A percentile compares a stretch with the other conserved stretches of the same genome.
Evolutionary conservation across 2,797 vertebrate genomes (phyloP).

Genomic region (Emydoidea blandingii): DNA sequence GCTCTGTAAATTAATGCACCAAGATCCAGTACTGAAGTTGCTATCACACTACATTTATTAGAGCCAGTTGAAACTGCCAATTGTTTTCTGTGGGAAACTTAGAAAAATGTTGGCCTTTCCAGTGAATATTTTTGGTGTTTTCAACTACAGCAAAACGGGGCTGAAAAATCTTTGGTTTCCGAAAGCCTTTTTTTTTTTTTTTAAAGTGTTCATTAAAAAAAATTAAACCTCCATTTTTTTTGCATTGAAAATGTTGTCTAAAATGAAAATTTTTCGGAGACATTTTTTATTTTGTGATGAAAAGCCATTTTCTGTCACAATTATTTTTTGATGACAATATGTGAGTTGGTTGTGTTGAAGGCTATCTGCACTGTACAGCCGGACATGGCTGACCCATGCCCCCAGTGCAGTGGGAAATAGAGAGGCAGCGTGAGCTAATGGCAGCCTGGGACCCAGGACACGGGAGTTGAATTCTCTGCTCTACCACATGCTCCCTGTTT

Average conservation of each 20-base stretch:
- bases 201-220: background rate
- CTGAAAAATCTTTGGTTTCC: background rate
- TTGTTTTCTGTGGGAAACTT: rapidly evolving
- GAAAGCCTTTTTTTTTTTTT: background rate
- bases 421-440: background rate
- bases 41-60: rapidly evolving
- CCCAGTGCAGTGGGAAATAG: background rate
- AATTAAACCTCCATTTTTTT: background rate
- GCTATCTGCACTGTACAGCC: background rate
- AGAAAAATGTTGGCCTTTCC: background rate
- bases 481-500: background rate
- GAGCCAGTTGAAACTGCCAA: rapidly evolving
- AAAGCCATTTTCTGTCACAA: background rate
- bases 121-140: background rate
- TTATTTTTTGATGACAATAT: background rate
- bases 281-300: background rate
- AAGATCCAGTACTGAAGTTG: too few relatives aligned
- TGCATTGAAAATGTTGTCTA: background rate
- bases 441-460: background rate
- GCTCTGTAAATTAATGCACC: background rate
- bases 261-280: background rate
- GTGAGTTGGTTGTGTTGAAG: background rate
- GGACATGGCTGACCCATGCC: background rate
- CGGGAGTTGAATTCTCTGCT: background rate
- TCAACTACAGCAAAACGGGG: background rate